Evolutionary conservation across 2,888 invertebrate genomes (phyloP).

Genomic region (Ophion costatus): DNA sequence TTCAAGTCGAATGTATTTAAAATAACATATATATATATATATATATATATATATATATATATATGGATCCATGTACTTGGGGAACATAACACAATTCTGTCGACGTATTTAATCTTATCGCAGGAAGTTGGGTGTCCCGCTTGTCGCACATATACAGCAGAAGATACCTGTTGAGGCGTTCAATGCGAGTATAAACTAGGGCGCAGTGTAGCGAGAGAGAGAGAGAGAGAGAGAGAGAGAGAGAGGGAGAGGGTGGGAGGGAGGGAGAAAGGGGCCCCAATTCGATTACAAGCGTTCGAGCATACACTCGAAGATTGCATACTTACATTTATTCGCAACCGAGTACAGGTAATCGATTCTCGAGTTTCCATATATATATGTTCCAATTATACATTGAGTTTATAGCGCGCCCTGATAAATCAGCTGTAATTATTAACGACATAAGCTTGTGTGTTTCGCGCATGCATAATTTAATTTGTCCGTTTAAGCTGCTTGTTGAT

Average conservation of each 20-base stretch:
- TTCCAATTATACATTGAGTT: too few species aligned
- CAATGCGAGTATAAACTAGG: constrained; percentile 46
- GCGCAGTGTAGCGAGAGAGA: constrained; percentile 43
- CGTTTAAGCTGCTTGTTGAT: too few species aligned
- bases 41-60: neutral
- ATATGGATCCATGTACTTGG: neutral
- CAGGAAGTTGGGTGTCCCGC: constrained; percentile 43
- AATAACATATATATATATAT: too few species aligned
- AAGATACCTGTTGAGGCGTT: neutral
- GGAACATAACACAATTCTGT: constrained; percentile 38
- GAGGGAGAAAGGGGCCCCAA: constrained; percentile 51
- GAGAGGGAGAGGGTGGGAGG: neutral
- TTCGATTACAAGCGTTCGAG: constrained; percentile 54
- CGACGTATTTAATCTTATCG: constrained; percentile 61
- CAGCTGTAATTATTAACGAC: too few species aligned
- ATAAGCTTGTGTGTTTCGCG: too few species aligned
- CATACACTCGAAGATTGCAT: constrained; percentile 11
- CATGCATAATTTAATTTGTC: too few species aligned
- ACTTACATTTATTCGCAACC: neutral
- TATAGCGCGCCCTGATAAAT: too few species aligned
- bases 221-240: constrained; percentile 38
- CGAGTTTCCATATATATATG: neutral
- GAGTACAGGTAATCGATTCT: neutral
- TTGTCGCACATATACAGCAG: neutral
- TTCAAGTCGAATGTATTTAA: too few species aligned